Percentiles rank a stretch among this genome's conserved stretches.
phyloP scores from a whole-genome alignment of 2,113 vertebrate species.

The Sclerurus mexicanus region DNA sequence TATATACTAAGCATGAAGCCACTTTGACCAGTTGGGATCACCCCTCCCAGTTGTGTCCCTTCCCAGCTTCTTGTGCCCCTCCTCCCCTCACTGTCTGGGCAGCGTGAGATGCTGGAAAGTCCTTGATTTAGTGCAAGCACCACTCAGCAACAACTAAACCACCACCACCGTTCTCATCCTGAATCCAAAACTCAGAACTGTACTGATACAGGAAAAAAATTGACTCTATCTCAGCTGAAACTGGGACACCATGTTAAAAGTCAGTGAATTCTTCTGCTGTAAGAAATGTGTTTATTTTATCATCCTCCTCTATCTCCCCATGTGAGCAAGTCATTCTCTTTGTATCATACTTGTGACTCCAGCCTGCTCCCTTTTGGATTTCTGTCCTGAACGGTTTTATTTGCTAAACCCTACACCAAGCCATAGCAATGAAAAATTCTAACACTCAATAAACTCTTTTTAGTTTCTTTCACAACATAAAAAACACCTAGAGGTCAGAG shows the following conservation, averaged over 20 bases:
- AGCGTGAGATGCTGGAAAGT: not conserved
- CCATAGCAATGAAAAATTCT: not conserved
- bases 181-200: not conserved
- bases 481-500: not conserved
- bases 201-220: not conserved
- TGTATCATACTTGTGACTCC: not conserved
- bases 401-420: not conserved
- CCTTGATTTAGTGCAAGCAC: not conserved
- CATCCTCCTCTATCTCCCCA: not conserved
- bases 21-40: not conserved
- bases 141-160: not conserved
- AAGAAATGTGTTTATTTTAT: not conserved
- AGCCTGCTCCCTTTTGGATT: not conserved
- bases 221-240: not conserved
- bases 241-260: not conserved
- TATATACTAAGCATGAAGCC: not conserved
- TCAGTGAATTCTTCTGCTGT: not conserved
- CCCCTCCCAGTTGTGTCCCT: not conserved
- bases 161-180: not conserved
- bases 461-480: not conserved
- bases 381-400: not conserved
- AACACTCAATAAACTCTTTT: not conserved
- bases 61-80: not conserved
- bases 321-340: not conserved
- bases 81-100: not conserved